Conservation (phyloP, 2,888 invertebrate species). For the Parnassius mnemosyne region DNA sequence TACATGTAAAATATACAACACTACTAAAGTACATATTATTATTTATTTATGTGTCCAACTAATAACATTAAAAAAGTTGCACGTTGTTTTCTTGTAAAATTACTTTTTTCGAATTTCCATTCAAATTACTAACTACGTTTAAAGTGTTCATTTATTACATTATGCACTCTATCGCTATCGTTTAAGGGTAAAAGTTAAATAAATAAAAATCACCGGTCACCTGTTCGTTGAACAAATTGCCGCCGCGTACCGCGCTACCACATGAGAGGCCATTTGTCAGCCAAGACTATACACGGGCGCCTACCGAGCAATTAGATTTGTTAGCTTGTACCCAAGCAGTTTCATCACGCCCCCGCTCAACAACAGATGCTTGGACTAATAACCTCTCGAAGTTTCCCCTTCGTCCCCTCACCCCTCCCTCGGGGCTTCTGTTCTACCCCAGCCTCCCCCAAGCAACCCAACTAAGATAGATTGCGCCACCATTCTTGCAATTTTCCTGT, state of each 20-base stretch:
- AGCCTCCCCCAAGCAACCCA: conserved; percentile 80
- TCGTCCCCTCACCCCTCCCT: conserved; percentile 62
- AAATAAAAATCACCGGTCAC: conserved; percentile 57
- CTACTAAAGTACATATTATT: no score
- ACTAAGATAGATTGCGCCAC: conserved; percentile 94
- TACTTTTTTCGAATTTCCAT: conserved; percentile 15
- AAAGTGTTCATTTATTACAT: conserved; percentile 6
- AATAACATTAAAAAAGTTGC: no score
- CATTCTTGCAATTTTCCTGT: conserved; percentile 97
- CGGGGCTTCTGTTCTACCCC: conserved; percentile 56
- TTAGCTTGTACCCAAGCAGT: conserved; percentile 79
- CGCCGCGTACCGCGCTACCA: conserved; percentile 52
- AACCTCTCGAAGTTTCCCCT: conserved; percentile 81
- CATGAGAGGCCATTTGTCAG: conserved; percentile 74
- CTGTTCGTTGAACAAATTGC: conserved; percentile 69
- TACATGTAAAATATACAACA: no score
- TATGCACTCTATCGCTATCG: conserved; percentile 18
- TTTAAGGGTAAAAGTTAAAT: conserved; percentile 34
- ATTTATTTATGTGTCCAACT: no score
- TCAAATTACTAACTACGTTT: conserved; percentile 21
- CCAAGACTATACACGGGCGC: conserved; percentile 66
- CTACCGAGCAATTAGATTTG: conserved; percentile 81
- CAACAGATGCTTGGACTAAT: conserved; percentile 82
- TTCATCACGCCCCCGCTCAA: conserved; percentile 80
- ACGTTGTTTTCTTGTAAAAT: background rate